Percentiles rank a stretch among this genome's conserved stretches.
Evolutionary conservation across 1,140 invertebrate species (phyloP).

Genomic region (Bombus sylvicola): DNA sequence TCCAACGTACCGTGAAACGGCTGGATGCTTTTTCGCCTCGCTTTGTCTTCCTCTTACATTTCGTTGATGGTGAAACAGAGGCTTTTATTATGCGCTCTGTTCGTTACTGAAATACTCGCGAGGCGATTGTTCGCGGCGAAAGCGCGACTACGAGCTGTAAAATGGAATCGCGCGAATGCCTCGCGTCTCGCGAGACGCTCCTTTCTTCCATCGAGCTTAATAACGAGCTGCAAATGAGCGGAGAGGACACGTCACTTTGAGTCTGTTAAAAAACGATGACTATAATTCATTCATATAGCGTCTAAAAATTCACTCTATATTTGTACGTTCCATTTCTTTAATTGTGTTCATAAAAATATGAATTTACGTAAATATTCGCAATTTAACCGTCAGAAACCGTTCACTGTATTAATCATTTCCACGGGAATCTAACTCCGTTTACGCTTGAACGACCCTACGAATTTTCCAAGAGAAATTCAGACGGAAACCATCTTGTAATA

Average conservation of each 20-base stretch:
- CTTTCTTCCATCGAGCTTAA: slow-evolving; percentile 19
- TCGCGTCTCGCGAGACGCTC: slow-evolving; percentile 5
- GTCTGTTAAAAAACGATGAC: not conserved
- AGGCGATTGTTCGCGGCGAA: slow-evolving; percentile 19
- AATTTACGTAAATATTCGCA: no score
- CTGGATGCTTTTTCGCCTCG: not conserved
- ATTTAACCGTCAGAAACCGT: no score
- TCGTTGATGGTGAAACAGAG: not conserved
- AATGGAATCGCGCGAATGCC: slow-evolving; percentile 19
- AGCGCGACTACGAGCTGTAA: not conserved
- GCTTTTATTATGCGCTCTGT: slow-evolving; percentile 17
- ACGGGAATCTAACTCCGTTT: no score
- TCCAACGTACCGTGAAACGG: not conserved
- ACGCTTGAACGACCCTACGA: not conserved
- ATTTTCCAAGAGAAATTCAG: no score
- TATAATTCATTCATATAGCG: no score
- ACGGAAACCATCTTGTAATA: no score
- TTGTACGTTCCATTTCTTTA: no score
- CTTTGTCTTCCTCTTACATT: no score
- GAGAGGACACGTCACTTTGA: not conserved
- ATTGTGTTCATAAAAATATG: no score
- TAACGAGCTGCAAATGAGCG: slow-evolving; percentile 8
- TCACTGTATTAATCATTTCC: no score
- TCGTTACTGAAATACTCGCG: slow-evolving; percentile 37
- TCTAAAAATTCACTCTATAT: no score